Evolutionary conservation across 2,113 vertebrate species (phyloP).

Genomic region (Okapia johnstoni): DNA sequence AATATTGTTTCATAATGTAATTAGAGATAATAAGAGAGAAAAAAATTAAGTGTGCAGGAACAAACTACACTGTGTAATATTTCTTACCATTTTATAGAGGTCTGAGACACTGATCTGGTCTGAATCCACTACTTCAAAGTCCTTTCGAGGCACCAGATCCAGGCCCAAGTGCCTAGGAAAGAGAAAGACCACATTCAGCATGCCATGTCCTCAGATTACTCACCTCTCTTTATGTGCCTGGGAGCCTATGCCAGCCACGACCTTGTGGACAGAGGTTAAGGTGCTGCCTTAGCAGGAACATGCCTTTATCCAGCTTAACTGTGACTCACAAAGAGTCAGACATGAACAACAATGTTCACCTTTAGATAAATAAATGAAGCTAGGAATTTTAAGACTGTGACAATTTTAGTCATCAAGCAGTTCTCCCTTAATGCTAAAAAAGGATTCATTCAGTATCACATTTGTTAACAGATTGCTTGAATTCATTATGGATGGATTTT

Average conservation of each 20-base stretch:
- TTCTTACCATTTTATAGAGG: conserved; percentile 97
- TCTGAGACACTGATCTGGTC: conserved; percentile 98
- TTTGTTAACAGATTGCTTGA: background rate
- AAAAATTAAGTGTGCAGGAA: background rate
- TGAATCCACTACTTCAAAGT: conserved; percentile 97
- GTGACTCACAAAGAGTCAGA: background rate
- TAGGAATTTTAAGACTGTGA: background rate
- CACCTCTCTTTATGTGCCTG: background rate
- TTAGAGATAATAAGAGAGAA: background rate
- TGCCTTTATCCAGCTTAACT: background rate
- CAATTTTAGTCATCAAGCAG: background rate
- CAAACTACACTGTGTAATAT: background rate
- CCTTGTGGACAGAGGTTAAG: background rate
- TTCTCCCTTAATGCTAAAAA: conserved; percentile 9
- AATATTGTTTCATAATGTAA: conserved; percentile 18
- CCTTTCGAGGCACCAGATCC: conserved; percentile 96
- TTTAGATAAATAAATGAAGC: background rate
- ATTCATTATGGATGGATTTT: conserved; percentile 15
- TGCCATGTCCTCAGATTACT: background rate
- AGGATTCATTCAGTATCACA: background rate
- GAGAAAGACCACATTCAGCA: conserved; percentile 61
- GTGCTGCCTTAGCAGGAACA: background rate
- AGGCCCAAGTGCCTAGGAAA: conserved; percentile 92
- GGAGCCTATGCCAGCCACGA: background rate
- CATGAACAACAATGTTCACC: background rate